These are phyloP conservation scores for Tethea ocularis DNA, from an alignment of 2,888 invertebrate species.

Conservation along the genomic window DNA sequence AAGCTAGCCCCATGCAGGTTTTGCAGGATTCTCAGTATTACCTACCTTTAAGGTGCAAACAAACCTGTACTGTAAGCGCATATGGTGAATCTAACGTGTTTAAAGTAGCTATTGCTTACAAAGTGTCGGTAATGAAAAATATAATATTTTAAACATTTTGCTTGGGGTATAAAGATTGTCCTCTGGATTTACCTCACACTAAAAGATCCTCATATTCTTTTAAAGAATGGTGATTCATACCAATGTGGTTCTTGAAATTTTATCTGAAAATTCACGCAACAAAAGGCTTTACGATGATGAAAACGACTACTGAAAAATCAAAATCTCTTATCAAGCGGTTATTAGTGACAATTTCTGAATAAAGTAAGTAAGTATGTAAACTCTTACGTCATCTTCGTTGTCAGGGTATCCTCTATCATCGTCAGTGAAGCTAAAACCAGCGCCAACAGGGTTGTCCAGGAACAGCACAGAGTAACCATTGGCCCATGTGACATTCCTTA, in stretches of 20 bases:
- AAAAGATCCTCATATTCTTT: no score
- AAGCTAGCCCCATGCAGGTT: not conserved
- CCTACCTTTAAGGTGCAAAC: not conserved
- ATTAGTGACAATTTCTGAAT: no score
- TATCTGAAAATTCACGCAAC: no score
- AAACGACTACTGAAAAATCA: no score
- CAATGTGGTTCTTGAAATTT: no score
- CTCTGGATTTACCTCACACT: no score
- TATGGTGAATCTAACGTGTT: not conserved
- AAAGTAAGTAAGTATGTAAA: no score
- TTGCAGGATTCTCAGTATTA: not conserved
- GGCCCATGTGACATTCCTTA: conserved; percentile 75
- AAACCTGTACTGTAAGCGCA: not conserved
- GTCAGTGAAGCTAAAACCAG: conserved; percentile 85
- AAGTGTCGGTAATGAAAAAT: not conserved
- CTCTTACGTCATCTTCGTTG: conserved; percentile 79
- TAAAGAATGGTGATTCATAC: no score
- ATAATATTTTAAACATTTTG: not conserved
- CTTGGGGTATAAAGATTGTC: not conserved
- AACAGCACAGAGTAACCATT: conserved; percentile 82
- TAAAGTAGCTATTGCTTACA: not conserved
- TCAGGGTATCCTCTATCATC: conserved; percentile 79
- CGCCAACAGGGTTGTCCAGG: conserved; percentile 85
- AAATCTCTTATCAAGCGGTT: no score
- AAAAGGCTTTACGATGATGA: no score